Evolutionary conservation across 2,888 invertebrate genomes (phyloP).

Genomic region (Sipha maydis): DNA sequence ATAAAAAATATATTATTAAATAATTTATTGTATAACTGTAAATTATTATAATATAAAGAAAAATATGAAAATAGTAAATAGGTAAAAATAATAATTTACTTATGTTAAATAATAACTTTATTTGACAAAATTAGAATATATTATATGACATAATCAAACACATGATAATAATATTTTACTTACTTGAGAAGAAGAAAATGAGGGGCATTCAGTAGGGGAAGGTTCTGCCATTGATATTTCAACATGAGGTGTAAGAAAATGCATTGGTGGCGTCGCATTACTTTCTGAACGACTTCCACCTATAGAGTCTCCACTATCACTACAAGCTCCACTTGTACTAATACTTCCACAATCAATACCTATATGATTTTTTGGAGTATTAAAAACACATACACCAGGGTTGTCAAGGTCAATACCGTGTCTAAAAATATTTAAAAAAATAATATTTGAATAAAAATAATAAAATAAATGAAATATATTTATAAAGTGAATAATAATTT

Average conservation of each 20-base stretch:
- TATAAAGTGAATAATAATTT: conserved; percentile 63
- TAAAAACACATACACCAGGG: conserved; percentile 73
- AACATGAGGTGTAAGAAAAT: conserved; percentile 89
- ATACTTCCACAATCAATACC: conserved; percentile 69
- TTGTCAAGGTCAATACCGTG: conserved; percentile 92
- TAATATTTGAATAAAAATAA: not conserved
- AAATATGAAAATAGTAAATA: not conserved
- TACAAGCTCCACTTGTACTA: conserved; percentile 69
- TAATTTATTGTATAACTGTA: not conserved
- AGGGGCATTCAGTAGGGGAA: conserved; percentile 22
- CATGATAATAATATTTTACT: conserved; percentile 9
- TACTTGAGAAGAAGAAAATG: conserved; percentile 42
- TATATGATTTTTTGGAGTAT: conserved; percentile 70
- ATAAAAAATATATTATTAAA: not conserved
- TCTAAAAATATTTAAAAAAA: conserved; percentile 68
- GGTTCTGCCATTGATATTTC: conserved; percentile 90
- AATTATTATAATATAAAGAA: not conserved
- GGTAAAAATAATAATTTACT: no score
- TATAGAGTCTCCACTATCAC: conserved; percentile 83
- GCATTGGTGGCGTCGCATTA: conserved; percentile 90
- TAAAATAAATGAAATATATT: no score
- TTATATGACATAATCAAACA: not conserved
- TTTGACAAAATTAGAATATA: not conserved
- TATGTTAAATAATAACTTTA: no score
- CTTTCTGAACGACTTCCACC: conserved; percentile 83